Base-by-base conservation (phyloP, 2,888 invertebrate species). In the Xanthorhoe spadicearia region DNA sequence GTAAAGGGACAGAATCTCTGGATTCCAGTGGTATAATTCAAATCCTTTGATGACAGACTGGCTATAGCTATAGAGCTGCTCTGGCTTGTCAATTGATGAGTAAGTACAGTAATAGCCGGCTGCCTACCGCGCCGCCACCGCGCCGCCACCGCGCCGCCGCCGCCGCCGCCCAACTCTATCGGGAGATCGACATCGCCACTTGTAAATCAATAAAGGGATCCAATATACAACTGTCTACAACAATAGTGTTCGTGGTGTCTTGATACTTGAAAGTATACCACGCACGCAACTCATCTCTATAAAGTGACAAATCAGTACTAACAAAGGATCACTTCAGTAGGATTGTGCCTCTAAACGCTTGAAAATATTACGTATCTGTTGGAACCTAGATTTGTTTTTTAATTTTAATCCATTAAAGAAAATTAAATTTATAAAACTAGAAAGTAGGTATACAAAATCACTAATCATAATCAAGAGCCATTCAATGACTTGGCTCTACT, bases 171-270 rank as follows among this genome's bases (percentile, higher is more conserved):
- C 7, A 23, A 46, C 23, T 15, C 56, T 78, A 79, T 76, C 79
- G 71, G 68, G 32, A 32, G 2, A 23, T 60, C 65, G 66, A 74
- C 78, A 81, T 83, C 88, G 79, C 79, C 74, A 77, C 74, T 76
- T 77, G 82, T 89, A 87, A 86, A 89, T 89, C 88, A 90, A 87
- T 87, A 84, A 84, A 83, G 79, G 83, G 80, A 81, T 81, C 74
- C 64, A 67, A 67, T 61, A 67, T 61, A 53, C 48, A 62, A 59
- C 51, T 49, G 49, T 19, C 13, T 32, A 43, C 1, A 1, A 13
- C 0, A 43, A 43, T 10, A 13, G 13, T 13, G 13, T 13, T 43
- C 13, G 1, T 32, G 56, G n/a, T 46, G 35, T 54, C 38, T 61
- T 61, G 54, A 49, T 61, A 61, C 49, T 61, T 38, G 9, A 38